A percentile compares a stretch with the other conserved stretches of the same genome.
Conservation (phyloP, 2,113 vertebrate genomes). For the Sceloporus undulatus region DNA sequence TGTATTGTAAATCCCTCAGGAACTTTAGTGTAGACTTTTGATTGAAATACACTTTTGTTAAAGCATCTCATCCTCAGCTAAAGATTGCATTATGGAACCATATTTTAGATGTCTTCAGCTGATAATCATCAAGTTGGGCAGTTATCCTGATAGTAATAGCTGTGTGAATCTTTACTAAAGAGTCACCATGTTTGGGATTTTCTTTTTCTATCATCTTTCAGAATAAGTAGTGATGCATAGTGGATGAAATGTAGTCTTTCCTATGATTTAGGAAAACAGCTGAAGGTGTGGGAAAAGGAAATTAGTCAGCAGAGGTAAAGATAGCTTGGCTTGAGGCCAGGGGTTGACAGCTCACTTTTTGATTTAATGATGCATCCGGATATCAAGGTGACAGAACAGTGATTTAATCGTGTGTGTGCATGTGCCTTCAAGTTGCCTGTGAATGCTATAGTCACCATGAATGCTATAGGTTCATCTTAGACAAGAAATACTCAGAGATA, state of each 20-base stretch:
- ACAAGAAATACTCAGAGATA: too few species aligned
- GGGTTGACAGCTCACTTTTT: slow-evolving; percentile 42
- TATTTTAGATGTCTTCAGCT: neutral
- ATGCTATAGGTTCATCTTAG: too few species aligned
- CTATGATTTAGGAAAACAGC: neutral
- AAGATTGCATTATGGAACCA: neutral
- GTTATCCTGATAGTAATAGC: neutral
- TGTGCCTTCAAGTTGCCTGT: too few species aligned
- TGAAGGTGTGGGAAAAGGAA: slow-evolving; percentile 44
- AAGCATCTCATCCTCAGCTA: neutral
- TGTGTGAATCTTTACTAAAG: neutral
- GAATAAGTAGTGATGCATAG: neutral
- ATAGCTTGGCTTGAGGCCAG: slow-evolving; percentile 27
- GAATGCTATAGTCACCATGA: too few species aligned
- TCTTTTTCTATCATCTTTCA: slow-evolving; percentile 25
- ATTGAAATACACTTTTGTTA: neutral
- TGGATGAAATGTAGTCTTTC: slow-evolving; percentile 12
- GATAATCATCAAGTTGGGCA: neutral
- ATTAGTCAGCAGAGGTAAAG: slow-evolving; percentile 63
- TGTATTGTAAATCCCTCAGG: neutral
- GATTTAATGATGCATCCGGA: slow-evolving; percentile 39
- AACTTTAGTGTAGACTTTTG: neutral
- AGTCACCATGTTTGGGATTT: neutral
- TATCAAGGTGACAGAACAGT: slow-evolving; percentile 9
- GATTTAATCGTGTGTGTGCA: slow-evolving; percentile 56